A percentile compares a stretch with the other conserved stretches of the same genome.
These are phyloP conservation scores for Trachurus trachurus DNA, from an alignment of 2,797 vertebrate genomes.

Conservation along the genomic window DNA sequence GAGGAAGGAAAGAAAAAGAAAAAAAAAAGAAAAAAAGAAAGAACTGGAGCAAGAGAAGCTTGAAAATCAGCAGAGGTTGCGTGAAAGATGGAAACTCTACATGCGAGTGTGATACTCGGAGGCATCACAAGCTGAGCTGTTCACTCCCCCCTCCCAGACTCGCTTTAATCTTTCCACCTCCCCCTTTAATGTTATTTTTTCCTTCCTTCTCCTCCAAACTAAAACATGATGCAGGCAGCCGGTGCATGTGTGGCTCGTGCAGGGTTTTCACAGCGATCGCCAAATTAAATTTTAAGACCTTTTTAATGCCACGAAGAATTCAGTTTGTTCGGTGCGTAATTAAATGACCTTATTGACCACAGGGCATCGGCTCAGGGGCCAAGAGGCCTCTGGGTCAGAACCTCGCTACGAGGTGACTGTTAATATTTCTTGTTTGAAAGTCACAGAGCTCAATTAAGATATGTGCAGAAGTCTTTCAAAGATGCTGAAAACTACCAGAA, in stretches of 20 bases:
- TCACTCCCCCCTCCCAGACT: neutral
- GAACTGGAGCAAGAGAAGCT: slow-evolving; percentile 19
- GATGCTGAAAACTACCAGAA: neutral
- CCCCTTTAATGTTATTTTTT: neutral
- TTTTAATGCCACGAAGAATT: neutral
- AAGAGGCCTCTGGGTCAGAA: neutral
- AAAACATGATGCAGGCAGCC: neutral
- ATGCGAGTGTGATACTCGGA: slow-evolving; percentile 5
- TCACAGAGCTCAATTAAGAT: neutral
- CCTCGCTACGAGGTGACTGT: neutral
- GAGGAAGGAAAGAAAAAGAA: slow-evolving; percentile 14
- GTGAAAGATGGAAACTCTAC: slow-evolving; percentile 22
- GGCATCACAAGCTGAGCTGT: neutral
- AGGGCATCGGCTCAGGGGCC: neutral
- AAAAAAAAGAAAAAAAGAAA: neutral
- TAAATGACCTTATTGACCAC: neutral
- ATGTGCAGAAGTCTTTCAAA: neutral
- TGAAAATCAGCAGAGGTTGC: slow-evolving; percentile 22
- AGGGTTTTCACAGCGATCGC: neutral
- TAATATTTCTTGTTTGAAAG: neutral
- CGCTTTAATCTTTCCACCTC: slow-evolving; percentile 18
- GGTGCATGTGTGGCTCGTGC: neutral
- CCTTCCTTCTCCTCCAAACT: neutral
- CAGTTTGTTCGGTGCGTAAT: neutral
- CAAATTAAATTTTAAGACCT: neutral